These are phyloP conservation scores for Cecidostiba fungosa DNA, from an alignment of 2,888 invertebrate genomes.

Conservation along the genomic window DNA sequence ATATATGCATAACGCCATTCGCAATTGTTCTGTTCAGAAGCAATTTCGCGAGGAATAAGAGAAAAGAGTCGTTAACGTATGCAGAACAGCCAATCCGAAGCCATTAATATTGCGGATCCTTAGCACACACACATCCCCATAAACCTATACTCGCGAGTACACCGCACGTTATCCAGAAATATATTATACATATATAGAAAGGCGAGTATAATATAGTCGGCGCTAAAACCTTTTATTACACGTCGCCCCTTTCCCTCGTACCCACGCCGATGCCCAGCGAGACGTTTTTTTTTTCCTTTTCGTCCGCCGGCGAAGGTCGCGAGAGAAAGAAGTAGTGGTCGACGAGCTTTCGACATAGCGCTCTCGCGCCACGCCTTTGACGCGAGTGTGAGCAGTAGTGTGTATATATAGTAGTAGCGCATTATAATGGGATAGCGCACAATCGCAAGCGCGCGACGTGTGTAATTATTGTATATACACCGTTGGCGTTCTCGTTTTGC, in stretches of 20 bases:
- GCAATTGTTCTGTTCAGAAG: constrained; percentile 21
- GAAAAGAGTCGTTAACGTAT: neutral
- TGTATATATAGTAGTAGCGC: neutral
- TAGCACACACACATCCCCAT: neutral
- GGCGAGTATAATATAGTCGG: neutral
- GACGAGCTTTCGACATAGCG: constrained; percentile 58
- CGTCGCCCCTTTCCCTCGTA: constrained; percentile 17
- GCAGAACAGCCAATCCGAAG: neutral
- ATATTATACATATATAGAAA: neutral
- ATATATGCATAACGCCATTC: neutral
- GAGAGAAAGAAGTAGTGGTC: neutral
- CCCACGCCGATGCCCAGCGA: neutral
- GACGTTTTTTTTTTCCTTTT: constrained; percentile 23
- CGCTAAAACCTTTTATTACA: constrained; percentile 30
- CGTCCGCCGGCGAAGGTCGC: constrained; percentile 54
- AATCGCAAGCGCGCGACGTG: constrained; percentile 33
- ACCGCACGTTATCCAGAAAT: neutral
- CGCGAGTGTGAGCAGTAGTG: neutral
- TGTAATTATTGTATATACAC: constrained; percentile 44
- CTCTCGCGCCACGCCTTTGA: constrained; percentile 46
- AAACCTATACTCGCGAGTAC: neutral
- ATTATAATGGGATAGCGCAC: constrained; percentile 36
- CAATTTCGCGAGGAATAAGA: neutral
- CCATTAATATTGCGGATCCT: neutral
- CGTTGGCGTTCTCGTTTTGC: constrained; percentile 31